Conservation (phyloP, 2,113 vertebrate species). For the Sorex fumeus region DNA sequence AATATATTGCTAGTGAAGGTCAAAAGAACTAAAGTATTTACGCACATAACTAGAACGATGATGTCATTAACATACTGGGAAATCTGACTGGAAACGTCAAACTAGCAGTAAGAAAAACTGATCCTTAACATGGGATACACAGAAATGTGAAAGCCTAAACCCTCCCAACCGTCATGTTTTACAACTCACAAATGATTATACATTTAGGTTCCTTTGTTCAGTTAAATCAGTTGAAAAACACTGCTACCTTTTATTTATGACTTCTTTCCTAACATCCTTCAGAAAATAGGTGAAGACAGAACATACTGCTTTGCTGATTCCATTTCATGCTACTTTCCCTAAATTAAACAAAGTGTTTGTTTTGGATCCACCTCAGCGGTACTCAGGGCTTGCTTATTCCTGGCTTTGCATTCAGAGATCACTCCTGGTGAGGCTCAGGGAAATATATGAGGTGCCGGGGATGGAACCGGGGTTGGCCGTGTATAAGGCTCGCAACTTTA, state of each 20-base stretch:
- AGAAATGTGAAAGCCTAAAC: neutral
- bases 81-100: neutral
- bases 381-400: too few relatives aligned
- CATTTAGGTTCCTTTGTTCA: slow-evolving; percentile 8
- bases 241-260: neutral
- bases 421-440: too few relatives aligned
- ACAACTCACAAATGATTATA: slow-evolving; percentile 6
- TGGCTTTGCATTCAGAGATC: too few relatives aligned
- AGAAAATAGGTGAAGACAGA: neutral
- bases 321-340: neutral
- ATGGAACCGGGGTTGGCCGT: too few relatives aligned
- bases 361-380: too few relatives aligned
- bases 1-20: too few relatives aligned
- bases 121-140: slow-evolving; percentile 1
- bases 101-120: slow-evolving; percentile 12
- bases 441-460: too few relatives aligned
- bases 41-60: too few relatives aligned
- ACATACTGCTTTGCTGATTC: slow-evolving; percentile 7
- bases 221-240: slow-evolving; percentile 5
- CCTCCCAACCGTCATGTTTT: neutral
- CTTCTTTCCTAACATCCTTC: neutral
- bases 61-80: too few relatives aligned
- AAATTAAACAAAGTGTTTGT: neutral
- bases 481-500: too few relatives aligned
- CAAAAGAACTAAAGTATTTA: too few relatives aligned